phyloP scores from a whole-genome alignment of 2,797 vertebrate genomes.

The Sylvia borin region DNA sequence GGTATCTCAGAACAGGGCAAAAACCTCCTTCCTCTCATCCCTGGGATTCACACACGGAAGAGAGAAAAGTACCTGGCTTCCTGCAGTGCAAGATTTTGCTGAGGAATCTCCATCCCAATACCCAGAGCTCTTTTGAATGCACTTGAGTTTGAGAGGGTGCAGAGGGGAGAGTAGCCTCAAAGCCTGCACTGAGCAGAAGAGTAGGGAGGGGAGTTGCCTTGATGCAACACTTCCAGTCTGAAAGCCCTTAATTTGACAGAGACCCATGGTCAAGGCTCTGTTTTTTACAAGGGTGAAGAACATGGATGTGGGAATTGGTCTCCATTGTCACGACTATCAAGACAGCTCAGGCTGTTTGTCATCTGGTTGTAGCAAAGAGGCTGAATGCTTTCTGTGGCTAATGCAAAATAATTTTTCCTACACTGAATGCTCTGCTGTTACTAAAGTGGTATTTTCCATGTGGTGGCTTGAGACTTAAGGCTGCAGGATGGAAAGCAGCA shows the following conservation, averaged over 20 bases:
- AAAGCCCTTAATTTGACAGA: neutral
- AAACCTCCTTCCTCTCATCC: neutral
- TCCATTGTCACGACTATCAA: rapidly evolving
- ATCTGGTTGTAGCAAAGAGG: neutral
- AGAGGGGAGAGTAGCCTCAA: neutral
- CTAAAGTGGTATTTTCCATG: neutral
- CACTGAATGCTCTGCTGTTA: neutral
- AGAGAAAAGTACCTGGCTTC: neutral
- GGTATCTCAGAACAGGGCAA: neutral
- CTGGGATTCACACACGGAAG: rapidly evolving
- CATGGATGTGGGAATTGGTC: neutral
- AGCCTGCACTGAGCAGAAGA: neutral
- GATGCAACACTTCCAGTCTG: neutral
- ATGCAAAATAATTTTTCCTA: neutral
- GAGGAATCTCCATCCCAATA: neutral
- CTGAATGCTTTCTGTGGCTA: neutral
- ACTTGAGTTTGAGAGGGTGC: neutral
- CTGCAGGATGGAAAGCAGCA: neutral
- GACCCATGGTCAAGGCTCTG: neutral
- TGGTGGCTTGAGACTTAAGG: neutral
- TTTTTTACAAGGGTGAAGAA: neutral
- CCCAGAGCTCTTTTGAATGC: neutral
- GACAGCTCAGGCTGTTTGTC: neutral
- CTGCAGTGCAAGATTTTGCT: neutral
- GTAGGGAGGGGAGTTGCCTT: neutral